These are phyloP conservation scores for Drusus annulatus DNA, from an alignment of 1,140 invertebrate genomes.

Conservation along the genomic window DNA sequence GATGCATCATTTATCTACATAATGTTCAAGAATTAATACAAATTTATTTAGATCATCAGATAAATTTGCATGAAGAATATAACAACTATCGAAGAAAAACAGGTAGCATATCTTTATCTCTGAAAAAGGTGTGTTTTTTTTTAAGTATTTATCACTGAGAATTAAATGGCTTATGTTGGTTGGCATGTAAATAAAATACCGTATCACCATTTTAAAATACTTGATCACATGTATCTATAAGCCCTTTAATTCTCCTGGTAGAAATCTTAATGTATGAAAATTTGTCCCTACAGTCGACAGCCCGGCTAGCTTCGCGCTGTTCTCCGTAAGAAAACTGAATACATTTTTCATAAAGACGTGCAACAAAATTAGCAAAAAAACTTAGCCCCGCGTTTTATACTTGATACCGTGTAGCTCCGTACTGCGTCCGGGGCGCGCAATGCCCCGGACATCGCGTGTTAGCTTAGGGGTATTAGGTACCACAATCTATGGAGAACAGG, in stretches of 20 bases:
- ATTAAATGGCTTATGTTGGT: slow-evolving; percentile 29
- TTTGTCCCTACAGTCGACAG: slow-evolving; percentile 74
- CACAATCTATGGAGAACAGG: slow-evolving; percentile 70
- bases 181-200: neutral
- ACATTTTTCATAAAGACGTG: slow-evolving; percentile 52
- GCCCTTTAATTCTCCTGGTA: slow-evolving; percentile 55
- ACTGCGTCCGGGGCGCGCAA: slow-evolving; percentile 70
- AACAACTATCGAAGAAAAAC: neutral
- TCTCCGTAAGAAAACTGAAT: slow-evolving; percentile 50
- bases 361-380: slow-evolving; percentile 23
- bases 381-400: slow-evolving; percentile 50
- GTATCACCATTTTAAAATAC: neutral
- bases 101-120: neutral
- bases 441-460: slow-evolving; percentile 72
- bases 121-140: slow-evolving; percentile 4
- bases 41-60: too few relatives aligned
- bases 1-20: neutral
- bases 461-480: slow-evolving; percentile 67
- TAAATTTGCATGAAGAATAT: too few relatives aligned
- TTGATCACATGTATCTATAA: slow-evolving; percentile 9
- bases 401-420: slow-evolving; percentile 52
- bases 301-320: slow-evolving; percentile 62
- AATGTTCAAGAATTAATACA: too few relatives aligned
- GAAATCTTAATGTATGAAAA: slow-evolving; percentile 59
- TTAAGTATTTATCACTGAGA: slow-evolving; percentile 33